Evolutionary conservation across 2,797 vertebrate species (phyloP), one percentile per base, ranked within the genome.

Genomic region (Hirundo rustica): DNA sequence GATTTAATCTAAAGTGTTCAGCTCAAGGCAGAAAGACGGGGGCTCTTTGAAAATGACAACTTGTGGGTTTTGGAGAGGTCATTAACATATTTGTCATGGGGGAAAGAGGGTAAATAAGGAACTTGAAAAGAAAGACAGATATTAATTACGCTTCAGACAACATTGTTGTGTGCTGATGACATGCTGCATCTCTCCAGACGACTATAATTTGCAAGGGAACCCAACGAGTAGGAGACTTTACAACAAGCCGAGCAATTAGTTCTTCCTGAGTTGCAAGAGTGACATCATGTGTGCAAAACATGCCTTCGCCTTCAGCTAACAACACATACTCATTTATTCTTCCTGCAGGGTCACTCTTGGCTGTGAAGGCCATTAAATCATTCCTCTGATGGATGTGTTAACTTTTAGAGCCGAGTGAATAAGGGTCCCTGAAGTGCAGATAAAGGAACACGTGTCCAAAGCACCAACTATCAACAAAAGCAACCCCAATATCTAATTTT

Each of bases 201-300:
- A 92, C 93, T 95, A 8, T 96, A 97, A 96, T 96, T 96, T 97
- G 94, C 71, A 32, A 88, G 93, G 22, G 82, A 96, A 72, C 86
- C 94, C 94, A 92, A 65, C 8, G 38, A 92, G 91, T 5, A 85
- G 25, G 81, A 96, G 96, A 86, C 94, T 96, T 87, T 92, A 89
- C 92, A 94, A 61, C 81, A 93, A 96, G 91, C 92, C 1, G 32
- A 94, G 93, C 95, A 96, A 96, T 96, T 97, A 96, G 95, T 20
- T 95, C 96, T 96, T 96, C 94, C 89, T 96, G 95, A 97, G 92
- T 70, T 96, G 96, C 92, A 97, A 96, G 96, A 97, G 94, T 97
- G 97, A 96, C 96, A 97, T 96, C 96, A 96, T 97, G 94, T 96
- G 95, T 96, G 92, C 96, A 93, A 96, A 96, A 81, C 92, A 93